These are phyloP conservation scores for Spilarctia lutea DNA, from an alignment of 2,888 invertebrate genomes.

Conservation along the genomic window DNA sequence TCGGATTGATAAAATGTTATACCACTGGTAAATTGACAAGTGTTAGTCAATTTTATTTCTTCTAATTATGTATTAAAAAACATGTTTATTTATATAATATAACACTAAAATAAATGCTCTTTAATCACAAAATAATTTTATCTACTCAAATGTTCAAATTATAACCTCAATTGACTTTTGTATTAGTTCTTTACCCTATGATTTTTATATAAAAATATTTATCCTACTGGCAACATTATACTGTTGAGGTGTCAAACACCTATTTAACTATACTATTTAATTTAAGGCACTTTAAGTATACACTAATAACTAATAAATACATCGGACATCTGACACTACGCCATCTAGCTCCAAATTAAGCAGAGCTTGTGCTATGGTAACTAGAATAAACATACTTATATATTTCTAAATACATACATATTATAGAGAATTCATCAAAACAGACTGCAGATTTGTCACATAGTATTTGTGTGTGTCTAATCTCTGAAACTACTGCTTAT, in stretches of 20 bases:
- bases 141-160: not conserved
- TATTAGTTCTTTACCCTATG: not conserved
- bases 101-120: conserved; percentile 14
- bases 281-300: conserved; percentile 36
- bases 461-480: not conserved
- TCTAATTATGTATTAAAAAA: not conserved
- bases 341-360: too few species aligned
- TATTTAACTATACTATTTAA: conserved; percentile 26
- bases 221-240: conserved; percentile 49
- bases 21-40: not conserved
- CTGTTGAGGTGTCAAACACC: conserved; percentile 22
- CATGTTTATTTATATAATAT: not conserved
- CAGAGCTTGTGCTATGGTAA: too few species aligned
- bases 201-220: conserved; percentile 10
- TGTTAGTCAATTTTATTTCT: not conserved
- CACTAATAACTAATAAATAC: too few species aligned
- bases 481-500: not conserved
- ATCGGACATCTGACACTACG: too few species aligned
- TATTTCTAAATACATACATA: too few species aligned
- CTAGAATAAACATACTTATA: too few species aligned
- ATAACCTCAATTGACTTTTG: conserved; percentile 5
- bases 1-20: too few species aligned
- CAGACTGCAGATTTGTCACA: not conserved
- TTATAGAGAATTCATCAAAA: not conserved
- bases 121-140: conserved; percentile 7